phyloP scores from a whole-genome alignment of 2,888 invertebrate genomes.

The Serripes groenlandicus region DNA sequence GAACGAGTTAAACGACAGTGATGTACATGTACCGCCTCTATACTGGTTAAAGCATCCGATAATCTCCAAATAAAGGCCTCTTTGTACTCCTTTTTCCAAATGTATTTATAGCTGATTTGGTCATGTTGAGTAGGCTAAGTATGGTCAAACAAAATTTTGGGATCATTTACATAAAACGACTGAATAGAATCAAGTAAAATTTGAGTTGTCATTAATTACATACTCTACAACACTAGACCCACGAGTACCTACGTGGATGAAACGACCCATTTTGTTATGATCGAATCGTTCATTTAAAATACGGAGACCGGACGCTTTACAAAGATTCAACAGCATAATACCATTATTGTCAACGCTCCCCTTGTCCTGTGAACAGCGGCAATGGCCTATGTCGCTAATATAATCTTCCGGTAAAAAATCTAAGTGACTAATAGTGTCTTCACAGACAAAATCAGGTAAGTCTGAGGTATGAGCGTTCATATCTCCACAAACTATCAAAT shows the following conservation, averaged over 20 bases:
- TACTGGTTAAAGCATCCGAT: too few species aligned
- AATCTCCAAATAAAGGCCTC: too few species aligned
- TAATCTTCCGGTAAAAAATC: not conserved
- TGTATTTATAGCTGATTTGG: too few species aligned
- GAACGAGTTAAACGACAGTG: too few species aligned
- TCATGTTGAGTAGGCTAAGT: too few species aligned
- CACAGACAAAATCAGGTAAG: not conserved
- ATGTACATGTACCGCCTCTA: too few species aligned
- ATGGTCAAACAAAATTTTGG: too few species aligned
- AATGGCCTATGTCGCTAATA: not conserved
- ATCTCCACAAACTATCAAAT: constrained; percentile 1
- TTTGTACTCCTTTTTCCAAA: too few species aligned
- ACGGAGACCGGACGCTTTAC: not conserved
- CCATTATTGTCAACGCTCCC: not conserved
- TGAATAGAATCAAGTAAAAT: not conserved
- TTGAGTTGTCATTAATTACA: constrained; percentile 11
- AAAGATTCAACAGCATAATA: not conserved
- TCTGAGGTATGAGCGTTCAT: not conserved
- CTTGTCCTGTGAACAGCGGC: not conserved
- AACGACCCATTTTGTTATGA: not conserved
- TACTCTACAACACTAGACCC: constrained; percentile 6
- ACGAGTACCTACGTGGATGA: not conserved
- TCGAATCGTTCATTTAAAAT: not conserved
- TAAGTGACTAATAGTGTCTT: not conserved
- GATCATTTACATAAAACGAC: not conserved